A percentile compares a stretch with the other conserved stretches of the same genome.
phyloP scores from a whole-genome alignment of 1,140 invertebrate genomes.

The Drosophila sp. region DNA sequence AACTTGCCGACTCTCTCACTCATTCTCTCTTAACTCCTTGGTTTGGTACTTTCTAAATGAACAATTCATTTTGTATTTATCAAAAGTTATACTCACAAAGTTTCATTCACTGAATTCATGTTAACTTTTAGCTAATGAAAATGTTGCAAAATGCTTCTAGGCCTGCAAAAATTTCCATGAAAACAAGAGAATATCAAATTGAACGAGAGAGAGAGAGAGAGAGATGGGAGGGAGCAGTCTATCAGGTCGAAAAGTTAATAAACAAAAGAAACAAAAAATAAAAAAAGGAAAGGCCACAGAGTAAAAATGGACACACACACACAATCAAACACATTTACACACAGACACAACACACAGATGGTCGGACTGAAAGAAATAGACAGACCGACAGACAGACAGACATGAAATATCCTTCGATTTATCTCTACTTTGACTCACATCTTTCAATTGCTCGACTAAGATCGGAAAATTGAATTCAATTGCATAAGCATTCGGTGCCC shows the following conservation, averaged over 20 bases:
- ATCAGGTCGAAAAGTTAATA: constrained; percentile 9
- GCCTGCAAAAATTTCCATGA: constrained; percentile 1
- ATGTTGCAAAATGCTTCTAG: constrained; percentile 7
- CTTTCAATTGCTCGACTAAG: constrained; percentile 17
- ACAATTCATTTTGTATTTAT: constrained; percentile 13
- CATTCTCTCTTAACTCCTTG: too few relatives aligned
- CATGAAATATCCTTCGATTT: constrained; percentile 11
- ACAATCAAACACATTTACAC: constrained; percentile 1
- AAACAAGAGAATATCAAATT: constrained; percentile 6
- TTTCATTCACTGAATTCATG: constrained; percentile 2
- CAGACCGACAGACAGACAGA: background rate
- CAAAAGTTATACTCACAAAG: background rate
- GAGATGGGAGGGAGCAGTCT: background rate
- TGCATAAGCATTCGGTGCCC: constrained; percentile 15
- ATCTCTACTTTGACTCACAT: constrained; percentile 12
- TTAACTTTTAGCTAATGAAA: constrained; percentile 14
- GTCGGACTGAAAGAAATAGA: background rate
- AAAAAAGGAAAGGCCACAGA: constrained; percentile 5
- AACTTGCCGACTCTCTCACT: background rate
- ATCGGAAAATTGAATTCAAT: constrained; percentile 22
- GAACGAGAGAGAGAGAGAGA: background rate
- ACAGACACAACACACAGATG: constrained; percentile 1
- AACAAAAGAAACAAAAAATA: constrained; percentile 1
- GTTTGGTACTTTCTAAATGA: constrained; percentile 7
- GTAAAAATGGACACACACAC: background rate